These are phyloP conservation scores for Drosophila cognata DNA, from an alignment of 2,888 invertebrate species.

Conservation along the genomic window DNA sequence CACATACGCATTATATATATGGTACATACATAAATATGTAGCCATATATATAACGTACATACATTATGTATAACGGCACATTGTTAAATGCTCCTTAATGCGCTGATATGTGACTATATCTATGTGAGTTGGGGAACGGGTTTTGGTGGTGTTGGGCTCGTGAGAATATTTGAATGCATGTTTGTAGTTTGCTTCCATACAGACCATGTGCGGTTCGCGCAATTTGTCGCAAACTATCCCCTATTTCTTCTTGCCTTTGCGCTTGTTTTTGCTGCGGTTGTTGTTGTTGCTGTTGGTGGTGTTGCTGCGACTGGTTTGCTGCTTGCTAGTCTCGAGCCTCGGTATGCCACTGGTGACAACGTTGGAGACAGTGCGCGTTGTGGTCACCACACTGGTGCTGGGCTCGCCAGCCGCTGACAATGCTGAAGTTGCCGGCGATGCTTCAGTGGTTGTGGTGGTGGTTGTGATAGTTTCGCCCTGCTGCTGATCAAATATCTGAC, in stretches of 20 bases:
- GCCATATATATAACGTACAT: slow-evolving; percentile 33
- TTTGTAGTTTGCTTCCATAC: slow-evolving; percentile 37
- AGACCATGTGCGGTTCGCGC: slow-evolving; percentile 62
- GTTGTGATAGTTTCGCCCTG: slow-evolving; percentile 79
- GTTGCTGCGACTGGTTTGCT: slow-evolving; percentile 38
- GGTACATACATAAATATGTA: slow-evolving; percentile 37
- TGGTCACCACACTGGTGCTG: slow-evolving; percentile 80
- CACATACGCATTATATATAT: slow-evolving; percentile 43
- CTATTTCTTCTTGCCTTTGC: slow-evolving; percentile 78
- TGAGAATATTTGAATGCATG: slow-evolving; percentile 34
- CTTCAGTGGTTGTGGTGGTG: slow-evolving; percentile 80
- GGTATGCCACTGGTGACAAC: slow-evolving; percentile 83
- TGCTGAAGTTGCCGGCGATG: slow-evolving; percentile 45
- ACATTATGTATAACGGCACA: slow-evolving; percentile 43
- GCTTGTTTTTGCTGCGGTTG: slow-evolving; percentile 75
- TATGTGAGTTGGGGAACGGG: slow-evolving; percentile 18
- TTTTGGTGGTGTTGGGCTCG: slow-evolving; percentile 14
- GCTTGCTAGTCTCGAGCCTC: slow-evolving; percentile 57
- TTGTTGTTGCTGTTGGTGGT: slow-evolving; percentile 50
- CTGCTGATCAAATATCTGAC: slow-evolving; percentile 78
- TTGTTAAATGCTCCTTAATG: slow-evolving; percentile 28
- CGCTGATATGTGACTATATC: slow-evolving; percentile 60
- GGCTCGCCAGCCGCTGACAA: slow-evolving; percentile 45
- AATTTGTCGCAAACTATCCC: slow-evolving; percentile 27
- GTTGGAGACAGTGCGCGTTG: slow-evolving; percentile 83